Base-by-base conservation (phyloP, 2,888 invertebrate genomes). In the Philopedon plagiatum region DNA sequence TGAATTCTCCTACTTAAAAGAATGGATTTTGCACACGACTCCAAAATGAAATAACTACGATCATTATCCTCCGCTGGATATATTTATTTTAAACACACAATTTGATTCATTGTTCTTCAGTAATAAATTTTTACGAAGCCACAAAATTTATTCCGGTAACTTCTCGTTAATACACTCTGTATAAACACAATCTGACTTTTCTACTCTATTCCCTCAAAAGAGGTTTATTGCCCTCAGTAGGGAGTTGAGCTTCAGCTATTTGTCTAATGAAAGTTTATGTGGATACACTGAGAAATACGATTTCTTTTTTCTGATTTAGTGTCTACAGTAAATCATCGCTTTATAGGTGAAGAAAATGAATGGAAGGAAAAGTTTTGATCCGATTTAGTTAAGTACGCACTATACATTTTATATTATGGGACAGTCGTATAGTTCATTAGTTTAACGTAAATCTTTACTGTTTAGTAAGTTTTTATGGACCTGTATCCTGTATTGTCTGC, bases 251-350 rank as follows among this genome's bases (percentile, higher is more conserved):
- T 54, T 39, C 54, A 23, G 63, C 69, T 69, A 69, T 69, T 69
- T 69, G 63, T 69, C 69, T 69, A 69, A 69, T 63, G 69, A 69
- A 69, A 69, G 56, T 69, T 69, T 69, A 69, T 69, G 69, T 68
- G 68, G 68, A 68, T 68, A 68, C 60, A 68, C 61, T 61, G 60
- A 60, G 68, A 68, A 61, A 54, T 37, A 61, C 61, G 60, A 68
- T 68, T 68, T 68, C 49, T 61, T 68, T 66, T 61, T 61, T 61
- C 68, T 68, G 68, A 60, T 68, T 68, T 68, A 68, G 61, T 34
- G 32, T 26, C 61, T 5, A 9, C 29, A 54, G 13, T 67, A 54
- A 68, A 68, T 68, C 68, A 68, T 68, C 61, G 60, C 26, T 58
- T 63, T 63, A 63, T 63, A 51, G 62, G 62, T 63, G 62, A 49